These are phyloP conservation scores for Eulemur mongoz DNA, from an alignment of 2,797 vertebrate genomes.

Conservation along the genomic window DNA sequence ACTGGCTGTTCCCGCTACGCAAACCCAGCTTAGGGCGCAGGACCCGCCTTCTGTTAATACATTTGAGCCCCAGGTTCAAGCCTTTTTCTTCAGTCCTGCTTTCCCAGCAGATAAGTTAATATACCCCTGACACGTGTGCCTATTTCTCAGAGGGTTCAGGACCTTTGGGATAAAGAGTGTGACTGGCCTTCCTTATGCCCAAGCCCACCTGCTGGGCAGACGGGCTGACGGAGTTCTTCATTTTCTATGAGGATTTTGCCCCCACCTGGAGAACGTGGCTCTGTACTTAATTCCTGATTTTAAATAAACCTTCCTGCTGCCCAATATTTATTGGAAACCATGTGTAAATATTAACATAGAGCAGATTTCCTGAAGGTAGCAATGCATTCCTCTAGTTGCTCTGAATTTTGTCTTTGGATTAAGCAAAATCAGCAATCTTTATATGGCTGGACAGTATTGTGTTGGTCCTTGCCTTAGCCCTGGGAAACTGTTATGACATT, in stretches of 20 bases:
- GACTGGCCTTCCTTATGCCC: neutral
- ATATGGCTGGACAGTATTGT: accelerated
- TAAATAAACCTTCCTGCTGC: neutral
- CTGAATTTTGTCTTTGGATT: neutral
- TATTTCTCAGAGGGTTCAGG: neutral
- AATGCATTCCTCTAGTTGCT: neutral
- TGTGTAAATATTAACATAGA: neutral
- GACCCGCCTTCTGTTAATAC: neutral
- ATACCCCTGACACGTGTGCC: neutral
- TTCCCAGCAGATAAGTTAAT: neutral
- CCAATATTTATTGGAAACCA: neutral
- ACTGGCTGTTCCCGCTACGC: neutral
- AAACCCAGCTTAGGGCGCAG: neutral
- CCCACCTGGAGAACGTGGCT: neutral
- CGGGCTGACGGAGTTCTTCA: accelerated
- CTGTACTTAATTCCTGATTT: neutral
- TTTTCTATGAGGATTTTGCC: neutral
- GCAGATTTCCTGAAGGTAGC: neutral
- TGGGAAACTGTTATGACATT: neutral
- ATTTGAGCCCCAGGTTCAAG: neutral
- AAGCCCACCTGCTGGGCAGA: neutral
- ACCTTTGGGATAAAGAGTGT: neutral
- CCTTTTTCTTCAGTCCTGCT: neutral
- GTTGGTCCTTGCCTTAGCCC: neutral
- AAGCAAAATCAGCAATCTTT: neutral